Evolutionary conservation across 2,888 invertebrate species (phyloP).

Genomic region (Micropterix aruncella): DNA sequence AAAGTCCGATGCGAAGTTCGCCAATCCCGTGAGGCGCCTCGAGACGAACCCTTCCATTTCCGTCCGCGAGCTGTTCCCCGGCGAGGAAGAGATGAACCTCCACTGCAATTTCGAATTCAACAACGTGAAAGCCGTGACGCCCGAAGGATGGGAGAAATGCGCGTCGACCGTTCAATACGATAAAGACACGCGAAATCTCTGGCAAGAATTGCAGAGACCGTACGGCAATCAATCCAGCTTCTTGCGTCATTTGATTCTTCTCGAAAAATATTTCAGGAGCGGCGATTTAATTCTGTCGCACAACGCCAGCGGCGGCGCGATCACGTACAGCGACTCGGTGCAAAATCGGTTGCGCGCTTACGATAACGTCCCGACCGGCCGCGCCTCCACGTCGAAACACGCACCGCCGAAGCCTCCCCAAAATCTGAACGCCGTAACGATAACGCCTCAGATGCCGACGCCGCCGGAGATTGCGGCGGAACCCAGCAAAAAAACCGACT

Average conservation of each 20-base stretch:
- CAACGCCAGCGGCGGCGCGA: conserved; percentile 58
- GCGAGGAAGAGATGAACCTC: conserved; percentile 69
- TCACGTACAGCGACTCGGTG: conserved; percentile 66
- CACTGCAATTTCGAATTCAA: conserved; percentile 63
- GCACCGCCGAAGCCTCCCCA: too few relatives aligned
- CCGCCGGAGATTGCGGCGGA: conserved; percentile 16
- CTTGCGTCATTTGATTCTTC: conserved; percentile 60
- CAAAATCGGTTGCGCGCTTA: conserved; percentile 66
- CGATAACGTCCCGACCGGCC: conserved; percentile 39
- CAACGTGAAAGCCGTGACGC: conserved; percentile 55
- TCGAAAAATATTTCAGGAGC: conserved; percentile 73
- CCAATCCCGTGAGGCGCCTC: conserved; percentile 50
- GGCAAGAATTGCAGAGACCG: conserved; percentile 72
- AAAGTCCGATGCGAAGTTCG: conserved; percentile 25
- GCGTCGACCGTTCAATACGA: conserved; percentile 69
- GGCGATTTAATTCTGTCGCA: conserved; percentile 64
- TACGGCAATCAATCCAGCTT: conserved; percentile 83
- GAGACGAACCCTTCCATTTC: conserved; percentile 73
- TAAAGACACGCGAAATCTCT: conserved; percentile 62
- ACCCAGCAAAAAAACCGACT: conserved; percentile 20
- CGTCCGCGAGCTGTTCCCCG: conserved; percentile 66
- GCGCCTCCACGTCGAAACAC: not conserved
- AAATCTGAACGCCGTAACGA: not conserved
- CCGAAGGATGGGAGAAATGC: conserved; percentile 76
- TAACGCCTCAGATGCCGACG: not conserved